Base-by-base conservation (phyloP, 2,113 vertebrate species). In the Ranitomeya imitator region DNA sequence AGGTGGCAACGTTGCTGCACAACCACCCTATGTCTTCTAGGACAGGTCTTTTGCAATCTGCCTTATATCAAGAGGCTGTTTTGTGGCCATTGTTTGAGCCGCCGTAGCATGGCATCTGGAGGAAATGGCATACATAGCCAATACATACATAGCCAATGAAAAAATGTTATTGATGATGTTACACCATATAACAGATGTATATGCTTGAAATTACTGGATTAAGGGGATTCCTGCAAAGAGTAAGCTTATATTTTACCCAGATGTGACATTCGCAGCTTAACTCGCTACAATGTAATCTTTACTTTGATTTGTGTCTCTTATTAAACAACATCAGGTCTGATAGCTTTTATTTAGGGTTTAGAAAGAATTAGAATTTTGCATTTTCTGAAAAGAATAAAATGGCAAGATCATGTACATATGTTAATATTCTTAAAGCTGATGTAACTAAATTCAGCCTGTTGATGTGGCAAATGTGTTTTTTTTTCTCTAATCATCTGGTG, bases 1-100 rank as follows among this genome's bases (percentile, higher is more conserved):
- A 76, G 73, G 73, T 52, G 73, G 73, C 73, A 21, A 21, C 31
- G 19, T 76, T 76, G 73, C 71, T 21, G 73, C 73, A 76, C 8
- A 4, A 21, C 18, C 13, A 21, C 18, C 11, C 18, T 74, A 51
- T 45, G 18, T 51, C 26, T 51, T 26, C 71, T 4, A 26, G 31
- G 45, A 18, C 26, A n/a, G 16, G 15, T 76, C 73, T 52, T 4
- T 52, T 19, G 31, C 73, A 21, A 9, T 51, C 73, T 76, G 73
- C 37, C 19, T 52, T 52, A 4, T 76, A 76, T 21, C 45, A 52
- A 51, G 9, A 74, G 2, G 73, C 9, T 52, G 18, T 51, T 76
- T 51, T 52, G 16, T 52, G 73, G 18, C 37, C 18, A 11, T 21
- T 52, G 18, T 19, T 76, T 76, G 12, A 52, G 10, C 11, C 8